Base-by-base conservation (phyloP, 2,797 vertebrate genomes). In the Masticophis lateralis region DNA sequence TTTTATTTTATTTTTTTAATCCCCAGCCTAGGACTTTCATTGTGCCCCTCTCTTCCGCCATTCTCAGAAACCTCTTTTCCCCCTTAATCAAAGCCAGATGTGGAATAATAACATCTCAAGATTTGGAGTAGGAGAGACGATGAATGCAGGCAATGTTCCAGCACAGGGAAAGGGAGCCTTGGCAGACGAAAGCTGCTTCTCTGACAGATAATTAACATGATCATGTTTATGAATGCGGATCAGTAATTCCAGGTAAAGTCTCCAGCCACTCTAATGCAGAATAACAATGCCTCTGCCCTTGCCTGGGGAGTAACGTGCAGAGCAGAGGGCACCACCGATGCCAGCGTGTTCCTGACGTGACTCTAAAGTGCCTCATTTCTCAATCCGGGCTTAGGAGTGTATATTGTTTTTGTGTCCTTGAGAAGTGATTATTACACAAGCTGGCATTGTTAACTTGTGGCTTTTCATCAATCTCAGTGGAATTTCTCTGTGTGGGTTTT, bases 141-240 rank as follows among this genome's bases (percentile, higher is more conserved):
- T 87, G 95, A 95, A 87, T 10, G 32, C 63, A 87, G 92, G 69
- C 53, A n/a, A 86, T 95, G 92, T 96, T 96, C 95, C 95, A 95
- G 95, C 0, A 0, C 96, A 88, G 94, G 88, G 69, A 61, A 37
- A 66, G 51, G 51, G 22, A 66, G 32, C 7, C 51, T 5, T 2
- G 11, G 25, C 74, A 66, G 91, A n/a, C 0, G 37, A 91, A 92
- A 94, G 93, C n/a, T 8, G 86, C 90, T 63, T 94, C 90, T 7
- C 83, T 66, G 0, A 92, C 91, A 94, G 94, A 89, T 96, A 96
- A 97, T 97, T 97, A 97, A 91, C 0, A 0, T 61, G 94, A 94
- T 96, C 97, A 96, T 97, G 97, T 96, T 97, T 95, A 95, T 97
- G 97, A 97, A 97, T 97, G 95, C 0, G 1, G 94, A 97, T 96